A percentile compares a stretch with the other conserved stretches of the same genome.
These are phyloP conservation scores for Nemurella pictetii DNA, from an alignment of 2,888 invertebrate genomes.

Conservation along the genomic window DNA sequence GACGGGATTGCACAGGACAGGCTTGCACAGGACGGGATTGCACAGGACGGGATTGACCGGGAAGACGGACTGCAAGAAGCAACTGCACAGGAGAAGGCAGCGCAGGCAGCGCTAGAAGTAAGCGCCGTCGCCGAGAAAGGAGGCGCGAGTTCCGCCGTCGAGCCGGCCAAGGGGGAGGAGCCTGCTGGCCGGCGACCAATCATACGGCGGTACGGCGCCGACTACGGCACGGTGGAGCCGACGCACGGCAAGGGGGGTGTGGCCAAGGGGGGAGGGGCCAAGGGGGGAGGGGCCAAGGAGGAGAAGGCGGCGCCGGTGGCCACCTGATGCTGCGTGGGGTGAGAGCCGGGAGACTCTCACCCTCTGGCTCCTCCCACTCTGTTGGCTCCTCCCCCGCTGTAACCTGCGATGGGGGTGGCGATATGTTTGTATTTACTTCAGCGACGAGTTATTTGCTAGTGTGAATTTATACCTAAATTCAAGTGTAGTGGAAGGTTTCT, in stretches of 20 bases:
- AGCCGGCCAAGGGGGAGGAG: background rate
- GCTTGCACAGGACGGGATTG: background rate
- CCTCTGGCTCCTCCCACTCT: too few species aligned
- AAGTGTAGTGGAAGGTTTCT: too few species aligned
- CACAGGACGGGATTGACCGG: background rate
- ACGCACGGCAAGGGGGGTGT: background rate
- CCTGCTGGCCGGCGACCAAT: background rate
- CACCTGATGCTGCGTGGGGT: constrained; percentile 41
- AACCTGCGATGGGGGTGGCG: too few species aligned
- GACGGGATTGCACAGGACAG: too few species aligned
- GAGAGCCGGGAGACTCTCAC: constrained; percentile 25
- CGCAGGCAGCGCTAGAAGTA: background rate
- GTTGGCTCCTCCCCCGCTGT: too few species aligned
- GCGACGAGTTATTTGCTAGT: too few species aligned
- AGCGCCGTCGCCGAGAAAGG: too few species aligned
- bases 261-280: background rate
- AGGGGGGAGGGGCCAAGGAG: background rate
- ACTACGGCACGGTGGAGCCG: constrained; percentile 13
- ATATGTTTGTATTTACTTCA: too few species aligned
- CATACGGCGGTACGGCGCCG: constrained; percentile 10
- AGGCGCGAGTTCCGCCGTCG: too few species aligned
- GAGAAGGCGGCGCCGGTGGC: constrained; percentile 33
- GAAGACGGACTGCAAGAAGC: background rate
- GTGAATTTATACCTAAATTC: too few species aligned
- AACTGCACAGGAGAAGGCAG: background rate